phyloP scores from a whole-genome alignment of 2,888 invertebrate genomes.

The Drosophila phalerata region DNA sequence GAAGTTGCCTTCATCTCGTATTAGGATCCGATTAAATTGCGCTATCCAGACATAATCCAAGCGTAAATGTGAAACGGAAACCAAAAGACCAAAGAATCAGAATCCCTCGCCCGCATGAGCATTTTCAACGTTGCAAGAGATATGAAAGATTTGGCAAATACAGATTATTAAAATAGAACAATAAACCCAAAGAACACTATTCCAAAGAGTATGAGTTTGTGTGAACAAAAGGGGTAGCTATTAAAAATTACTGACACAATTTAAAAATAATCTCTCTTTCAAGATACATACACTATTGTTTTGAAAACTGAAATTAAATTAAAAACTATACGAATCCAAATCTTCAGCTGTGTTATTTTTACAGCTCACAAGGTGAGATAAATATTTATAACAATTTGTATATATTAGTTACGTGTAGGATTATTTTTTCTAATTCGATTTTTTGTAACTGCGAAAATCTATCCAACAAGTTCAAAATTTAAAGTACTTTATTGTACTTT shows the following conservation, averaged over 20 bases:
- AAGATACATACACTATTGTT: too few species aligned
- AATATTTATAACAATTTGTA: too few species aligned
- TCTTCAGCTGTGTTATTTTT: too few species aligned
- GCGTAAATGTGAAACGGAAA: conserved; percentile 49
- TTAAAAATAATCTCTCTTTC: too few species aligned
- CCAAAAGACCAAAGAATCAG: conserved; percentile 6
- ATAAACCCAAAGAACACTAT: not conserved
- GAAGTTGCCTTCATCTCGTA: conserved; percentile 49
- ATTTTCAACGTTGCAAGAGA: conserved; percentile 26
- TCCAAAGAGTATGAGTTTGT: not conserved
- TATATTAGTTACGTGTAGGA: too few species aligned
- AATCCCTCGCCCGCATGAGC: conserved; percentile 26
- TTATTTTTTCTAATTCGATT: too few species aligned
- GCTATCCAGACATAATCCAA: conserved; percentile 43
- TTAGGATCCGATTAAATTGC: conserved; percentile 56
- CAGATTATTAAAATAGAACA: conserved; percentile 11
- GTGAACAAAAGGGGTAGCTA: not conserved
- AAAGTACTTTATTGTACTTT: not conserved
- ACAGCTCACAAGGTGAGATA: too few species aligned
- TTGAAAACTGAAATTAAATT: too few species aligned
- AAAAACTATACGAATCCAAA: too few species aligned
- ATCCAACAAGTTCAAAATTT: too few species aligned
- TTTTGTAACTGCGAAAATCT: too few species aligned
- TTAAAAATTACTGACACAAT: not conserved
- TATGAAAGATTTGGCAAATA: conserved; percentile 22